Percentiles rank a stretch among this genome's conserved stretches.
phyloP scores from a whole-genome alignment of 92 coral and sea anemone genomes.

The Phenganax stokvisi region DNA sequence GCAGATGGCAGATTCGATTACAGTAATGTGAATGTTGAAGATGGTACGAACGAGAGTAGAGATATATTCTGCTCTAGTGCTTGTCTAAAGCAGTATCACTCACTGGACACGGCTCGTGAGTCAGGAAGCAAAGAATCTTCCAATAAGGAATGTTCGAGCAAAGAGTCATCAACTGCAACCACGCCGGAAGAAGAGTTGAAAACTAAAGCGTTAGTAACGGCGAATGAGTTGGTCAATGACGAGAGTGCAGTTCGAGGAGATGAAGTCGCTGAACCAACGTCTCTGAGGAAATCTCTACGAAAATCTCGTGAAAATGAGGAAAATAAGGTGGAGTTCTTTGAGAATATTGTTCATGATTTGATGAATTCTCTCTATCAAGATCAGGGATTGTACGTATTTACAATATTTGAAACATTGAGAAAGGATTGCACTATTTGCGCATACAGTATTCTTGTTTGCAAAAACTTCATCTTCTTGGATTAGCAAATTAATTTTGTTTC shows the following conservation, averaged over 20 bases:
- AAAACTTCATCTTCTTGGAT: too few relatives aligned
- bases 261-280: conserved; percentile 67
- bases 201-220: conserved; percentile 40
- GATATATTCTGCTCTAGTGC: conserved; percentile 89
- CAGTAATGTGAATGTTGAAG: conserved; percentile 78
- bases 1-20: conserved; percentile 50
- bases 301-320: conserved; percentile 64
- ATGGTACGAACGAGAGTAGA: conserved; percentile 56
- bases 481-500: too few relatives aligned
- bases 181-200: conserved; percentile 31
- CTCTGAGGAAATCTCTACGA: conserved; percentile 64
- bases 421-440: too few relatives aligned
- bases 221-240: conserved; percentile 27
- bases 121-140: neutral
- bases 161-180: conserved; percentile 50
- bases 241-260: conserved; percentile 54
- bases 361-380: too few relatives aligned
- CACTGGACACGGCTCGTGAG: conserved; percentile 26
- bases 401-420: too few relatives aligned
- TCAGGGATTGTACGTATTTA: neutral
- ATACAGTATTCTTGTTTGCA: too few relatives aligned
- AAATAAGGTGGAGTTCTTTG: conserved; percentile 48
- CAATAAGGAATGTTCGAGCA: neutral
- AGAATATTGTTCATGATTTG: neutral
- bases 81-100: conserved; percentile 86